Evolutionary conservation across 1,140 invertebrate genomes (phyloP).

Genomic region (Lineus longissimus): DNA sequence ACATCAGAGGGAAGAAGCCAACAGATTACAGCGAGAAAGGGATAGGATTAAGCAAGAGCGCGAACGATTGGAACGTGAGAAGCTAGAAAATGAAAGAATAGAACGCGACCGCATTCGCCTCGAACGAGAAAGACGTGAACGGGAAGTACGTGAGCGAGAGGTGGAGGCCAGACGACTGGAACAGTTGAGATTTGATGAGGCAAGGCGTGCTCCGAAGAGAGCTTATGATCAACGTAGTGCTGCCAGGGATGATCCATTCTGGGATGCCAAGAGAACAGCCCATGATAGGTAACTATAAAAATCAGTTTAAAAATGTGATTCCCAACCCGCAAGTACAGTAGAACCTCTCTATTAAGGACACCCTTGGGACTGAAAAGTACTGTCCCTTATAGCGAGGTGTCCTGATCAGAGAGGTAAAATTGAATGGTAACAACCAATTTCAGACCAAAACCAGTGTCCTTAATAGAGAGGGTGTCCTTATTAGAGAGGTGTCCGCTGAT

Average conservation of each 20-base stretch:
- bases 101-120: slow-evolving; percentile 54
- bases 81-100: slow-evolving; percentile 66
- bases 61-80: slow-evolving; percentile 73
- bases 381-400: too few species aligned
- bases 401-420: too few species aligned
- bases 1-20: slow-evolving; percentile 73
- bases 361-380: too few species aligned
- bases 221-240: slow-evolving; percentile 22
- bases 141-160: slow-evolving; percentile 76
- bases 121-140: slow-evolving; percentile 76
- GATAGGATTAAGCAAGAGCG: slow-evolving; percentile 61
- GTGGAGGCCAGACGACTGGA: slow-evolving; percentile 69
- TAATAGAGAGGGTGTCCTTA: too few species aligned
- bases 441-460: too few species aligned
- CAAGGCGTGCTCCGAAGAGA: slow-evolving; percentile 29
- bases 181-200: slow-evolving; percentile 30
- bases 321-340: too few species aligned
- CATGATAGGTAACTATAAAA: too few species aligned
- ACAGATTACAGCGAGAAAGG: slow-evolving; percentile 63
- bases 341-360: too few species aligned
- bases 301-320: too few species aligned
- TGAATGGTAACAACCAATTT: too few species aligned
- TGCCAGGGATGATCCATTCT: slow-evolving; percentile 17
- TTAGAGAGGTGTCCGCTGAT: too few species aligned
- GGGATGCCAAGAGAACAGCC: slow-evolving; percentile 23